These are phyloP conservation scores for Orbicella faveolata DNA, from an alignment of 64 coral and sea anemone genomes.

Conservation along the genomic window DNA sequence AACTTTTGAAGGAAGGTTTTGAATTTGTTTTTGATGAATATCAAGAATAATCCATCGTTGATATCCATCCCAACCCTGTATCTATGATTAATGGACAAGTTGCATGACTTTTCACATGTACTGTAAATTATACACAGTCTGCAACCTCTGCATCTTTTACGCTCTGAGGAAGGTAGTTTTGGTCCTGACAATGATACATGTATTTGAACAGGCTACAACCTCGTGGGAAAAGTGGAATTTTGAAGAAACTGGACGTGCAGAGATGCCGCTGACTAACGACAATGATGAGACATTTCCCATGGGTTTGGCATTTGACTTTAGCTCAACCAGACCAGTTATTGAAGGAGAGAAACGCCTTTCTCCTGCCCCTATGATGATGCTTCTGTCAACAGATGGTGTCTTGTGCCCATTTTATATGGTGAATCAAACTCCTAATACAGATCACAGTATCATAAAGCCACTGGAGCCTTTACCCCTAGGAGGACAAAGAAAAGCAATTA, in stretches of 20 bases:
- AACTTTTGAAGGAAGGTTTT: too few species aligned
- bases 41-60: too few species aligned
- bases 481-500: constrained; percentile 52
- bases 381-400: constrained; percentile 91
- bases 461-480: constrained; percentile 58
- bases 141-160: too few species aligned
- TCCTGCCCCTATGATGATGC: constrained; percentile 82
- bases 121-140: too few species aligned
- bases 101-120: too few species aligned
- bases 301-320: constrained; percentile 78
- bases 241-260: constrained; percentile 65
- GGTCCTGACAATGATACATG: not conserved
- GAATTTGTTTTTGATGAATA: too few species aligned
- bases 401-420: constrained; percentile 93
- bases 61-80: too few species aligned
- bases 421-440: constrained; percentile 77
- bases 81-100: too few species aligned
- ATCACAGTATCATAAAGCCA: constrained; percentile 58
- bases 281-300: constrained; percentile 91
- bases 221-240: constrained; percentile 86
- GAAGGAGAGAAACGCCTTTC: constrained; percentile 77
- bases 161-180: too few species aligned
- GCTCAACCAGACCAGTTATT: constrained; percentile 39
- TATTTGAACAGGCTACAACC: constrained; percentile 5
- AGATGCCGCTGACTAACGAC: constrained; percentile 74